These are phyloP conservation scores for Tethya wilhelma DNA, from an alignment of 37 sponge, comb jelly and placozoan genomes.

Conservation along the genomic window DNA sequence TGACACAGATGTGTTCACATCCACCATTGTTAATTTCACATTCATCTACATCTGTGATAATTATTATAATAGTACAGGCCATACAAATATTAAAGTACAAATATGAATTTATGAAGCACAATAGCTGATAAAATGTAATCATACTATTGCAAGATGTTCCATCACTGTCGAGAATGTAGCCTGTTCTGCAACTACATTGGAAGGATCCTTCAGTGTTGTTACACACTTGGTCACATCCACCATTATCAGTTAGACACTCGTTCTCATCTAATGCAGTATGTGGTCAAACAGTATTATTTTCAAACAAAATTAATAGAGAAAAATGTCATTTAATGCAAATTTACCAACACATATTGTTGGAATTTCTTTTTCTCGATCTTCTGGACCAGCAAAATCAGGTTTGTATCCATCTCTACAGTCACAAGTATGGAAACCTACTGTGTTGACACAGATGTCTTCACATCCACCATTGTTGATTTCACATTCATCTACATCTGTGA, in stretches of 20 bases:
- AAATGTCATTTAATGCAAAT: too few species aligned
- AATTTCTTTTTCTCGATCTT: too few species aligned
- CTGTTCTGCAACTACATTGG: slow-evolving; percentile 2
- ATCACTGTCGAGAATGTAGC: slow-evolving; percentile 14
- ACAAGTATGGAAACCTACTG: slow-evolving; percentile 15
- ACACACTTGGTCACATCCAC: slow-evolving; percentile 12
- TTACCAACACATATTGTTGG: too few species aligned
- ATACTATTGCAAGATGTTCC: slow-evolving; percentile 2
- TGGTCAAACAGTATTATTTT: too few species aligned
- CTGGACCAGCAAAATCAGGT: too few species aligned
- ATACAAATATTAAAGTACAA: neutral
- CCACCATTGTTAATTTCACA: slow-evolving; percentile 43
- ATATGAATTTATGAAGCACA: too few species aligned
- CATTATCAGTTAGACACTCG: neutral
- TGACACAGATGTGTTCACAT: slow-evolving; percentile 32
- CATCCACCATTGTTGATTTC: slow-evolving; percentile 33
- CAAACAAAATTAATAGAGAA: too few species aligned
- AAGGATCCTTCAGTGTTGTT: slow-evolving; percentile 12
- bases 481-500: too few species aligned
- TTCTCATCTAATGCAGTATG: too few species aligned
- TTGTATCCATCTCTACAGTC: too few species aligned
- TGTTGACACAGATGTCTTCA: slow-evolving; percentile 33
- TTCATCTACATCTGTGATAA: slow-evolving; percentile 54
- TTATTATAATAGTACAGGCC: too few species aligned
- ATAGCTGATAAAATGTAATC: neutral